Evolutionary conservation across 1,140 invertebrate genomes (phyloP), one percentile per base, ranked within the genome.

Genomic region (Carposina sasakii): DNA sequence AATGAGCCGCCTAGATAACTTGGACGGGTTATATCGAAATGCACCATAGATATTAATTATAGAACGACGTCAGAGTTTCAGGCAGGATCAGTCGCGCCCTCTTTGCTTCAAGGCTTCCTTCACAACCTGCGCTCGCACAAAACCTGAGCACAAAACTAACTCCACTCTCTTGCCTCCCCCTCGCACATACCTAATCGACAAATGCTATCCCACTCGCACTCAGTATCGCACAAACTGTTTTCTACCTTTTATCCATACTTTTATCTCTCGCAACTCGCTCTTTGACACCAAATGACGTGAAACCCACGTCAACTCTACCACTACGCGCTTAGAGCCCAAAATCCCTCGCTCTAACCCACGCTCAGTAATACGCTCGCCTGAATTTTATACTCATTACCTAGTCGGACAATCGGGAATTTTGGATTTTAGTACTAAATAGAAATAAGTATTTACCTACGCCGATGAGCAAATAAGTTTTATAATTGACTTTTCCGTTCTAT

Each of bases 351-450:
- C 28, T 30, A n/a, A n/a, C n/a, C n/a, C n/a, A n/a, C n/a, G n/a
- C n/a, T n/a, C n/a, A n/a, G n/a, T n/a, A n/a, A n/a, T 26, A 48
- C 55, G 49, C 57, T 57, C 57, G 54, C 50, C 48, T 56, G 61
- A 69, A 74, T 78, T 76, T 79, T 71, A 66, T 67, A 75, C 74
- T 79, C 75, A 81, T 81, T 78, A 76, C n/a, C n/a, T n/a, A n/a
- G n/a, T n/a, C n/a, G n/a, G 63, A 53, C 59, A 64, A 53, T 57
- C 61, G 62, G 63, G 62, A 72, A 72, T 77, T 83, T 39, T 76
- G 64, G 74, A 63, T 73, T 71, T 75, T 75, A 66, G 66, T 75
- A 71, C n/a, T 20, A 47, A 36, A 33, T 47, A 3, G 16, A 34
- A 47, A 47, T 37, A 47, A 31, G 26, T 47, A 34, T 34, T 34